phyloP scores from a whole-genome alignment of 2,797 vertebrate genomes.

The Garrulus glandarius region DNA sequence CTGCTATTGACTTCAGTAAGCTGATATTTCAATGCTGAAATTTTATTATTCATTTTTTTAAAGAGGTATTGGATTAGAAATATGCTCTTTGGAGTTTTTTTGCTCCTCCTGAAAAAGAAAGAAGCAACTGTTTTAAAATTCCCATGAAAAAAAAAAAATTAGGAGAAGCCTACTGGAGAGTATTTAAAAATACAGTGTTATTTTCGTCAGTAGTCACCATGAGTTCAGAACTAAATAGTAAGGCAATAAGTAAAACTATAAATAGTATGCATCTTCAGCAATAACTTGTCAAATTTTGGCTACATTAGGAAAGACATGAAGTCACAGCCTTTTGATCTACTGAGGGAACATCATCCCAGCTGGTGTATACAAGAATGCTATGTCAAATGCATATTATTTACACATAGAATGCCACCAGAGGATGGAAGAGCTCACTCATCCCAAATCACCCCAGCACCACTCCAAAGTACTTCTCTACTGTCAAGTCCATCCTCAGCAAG shows the following conservation, averaged over 20 bases:
- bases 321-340: background rate
- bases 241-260: background rate
- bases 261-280: background rate
- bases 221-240: background rate
- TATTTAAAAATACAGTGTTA: background rate
- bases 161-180: background rate
- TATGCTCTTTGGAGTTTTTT: background rate
- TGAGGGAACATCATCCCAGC: background rate
- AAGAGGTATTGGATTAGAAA: background rate
- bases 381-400: background rate
- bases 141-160: background rate
- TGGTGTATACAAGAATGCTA: background rate
- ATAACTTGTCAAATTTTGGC: background rate
- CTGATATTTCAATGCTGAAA: background rate
- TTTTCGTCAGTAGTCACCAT: background rate
- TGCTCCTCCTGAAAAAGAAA: background rate
- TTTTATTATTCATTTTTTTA: background rate
- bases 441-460: background rate
- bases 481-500: background rate
- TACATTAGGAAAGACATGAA: background rate
- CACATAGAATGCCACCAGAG: background rate
- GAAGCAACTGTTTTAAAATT: background rate
- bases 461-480: background rate
- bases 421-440: background rate
- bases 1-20: background rate